Base-by-base conservation (phyloP, 1,140 invertebrate species). In the Pachypsylla venusta region DNA sequence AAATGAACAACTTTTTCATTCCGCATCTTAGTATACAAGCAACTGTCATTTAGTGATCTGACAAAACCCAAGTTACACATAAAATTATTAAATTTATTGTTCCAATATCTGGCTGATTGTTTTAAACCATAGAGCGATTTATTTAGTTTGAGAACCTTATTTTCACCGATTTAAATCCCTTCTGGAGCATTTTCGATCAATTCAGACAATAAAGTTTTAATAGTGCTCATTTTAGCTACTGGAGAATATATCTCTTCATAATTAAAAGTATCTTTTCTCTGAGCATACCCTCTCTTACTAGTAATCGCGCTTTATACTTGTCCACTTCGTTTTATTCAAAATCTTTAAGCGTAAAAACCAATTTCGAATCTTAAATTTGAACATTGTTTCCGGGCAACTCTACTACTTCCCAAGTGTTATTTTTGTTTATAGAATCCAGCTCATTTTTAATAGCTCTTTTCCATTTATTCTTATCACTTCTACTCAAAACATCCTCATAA, bases 81-180 rank as follows among this genome's bases (percentile, higher is more conserved):
- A 59, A 61, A 62, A 14, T 53, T 25, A 64, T 62, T 27, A 55
- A 64, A 65, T 26, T 60, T 69, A 25, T 54, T 26, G 28, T 66
- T 62, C 64, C 67, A 69, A 42, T 54, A 64, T 24, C 62, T 62
- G 14, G 64, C 54, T 26, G 67, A 53, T 53, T 70, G 65, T 48
- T 65, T 67, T 1, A 70, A 58, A 22, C 68, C 67, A 58, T 69
- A 70, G 10, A 69, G 12, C 24, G 63, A 56, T 60, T 65, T 68
- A 1, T 65, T 63, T n/a, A 70, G 40, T 60, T 64, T 64, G 26
- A 63, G 68, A 19, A 68, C 65, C 20, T 61, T 58, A 22, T 62
- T 53, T 57, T 54, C 19, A n/a, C 40, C 27, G 0, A 27, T 42
- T 55, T 55, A 10, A 22, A 60, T 22, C 42, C 62, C 61, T 14